Conservation (phyloP, 64 coral and sea anemone species). For the Cladopsammia gracilis region DNA sequence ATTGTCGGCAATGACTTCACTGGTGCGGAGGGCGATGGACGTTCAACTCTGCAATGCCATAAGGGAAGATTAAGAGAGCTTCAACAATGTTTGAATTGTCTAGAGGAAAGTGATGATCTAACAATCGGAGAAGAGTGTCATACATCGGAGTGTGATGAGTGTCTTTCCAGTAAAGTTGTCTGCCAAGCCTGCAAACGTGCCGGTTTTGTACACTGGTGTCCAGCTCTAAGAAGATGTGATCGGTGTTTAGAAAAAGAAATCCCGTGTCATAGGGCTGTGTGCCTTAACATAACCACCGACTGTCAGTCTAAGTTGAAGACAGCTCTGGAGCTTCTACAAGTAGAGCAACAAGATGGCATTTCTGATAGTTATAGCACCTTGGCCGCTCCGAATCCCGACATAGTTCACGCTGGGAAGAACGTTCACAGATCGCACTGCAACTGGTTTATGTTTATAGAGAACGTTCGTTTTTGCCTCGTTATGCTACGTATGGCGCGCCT, state of each 20-base stretch:
- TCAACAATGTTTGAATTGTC: conserved; percentile 27
- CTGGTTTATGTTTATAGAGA: conserved; percentile 54
- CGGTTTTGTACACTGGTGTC: conserved; percentile 23
- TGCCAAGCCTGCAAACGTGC: conserved; percentile 17
- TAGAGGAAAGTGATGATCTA: conserved; percentile 22
- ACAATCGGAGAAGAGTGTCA: neutral
- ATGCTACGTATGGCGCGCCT: conserved; percentile 29
- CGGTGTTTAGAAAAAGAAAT: conserved; percentile 15
- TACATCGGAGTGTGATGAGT: conserved; percentile 16
- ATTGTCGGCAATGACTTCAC: conserved; percentile 34
- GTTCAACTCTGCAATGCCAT: conserved; percentile 27
- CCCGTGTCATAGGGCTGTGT: conserved; percentile 1
- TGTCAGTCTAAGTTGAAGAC: conserved; percentile 30
- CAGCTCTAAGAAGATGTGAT: conserved; percentile 7
- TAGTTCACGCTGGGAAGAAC: conserved; percentile 46
- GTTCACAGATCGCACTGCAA: conserved; percentile 33
- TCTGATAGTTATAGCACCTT: neutral
- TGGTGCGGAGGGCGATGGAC: conserved; percentile 1
- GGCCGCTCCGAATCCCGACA: conserved; percentile 25
- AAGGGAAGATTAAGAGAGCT: neutral
- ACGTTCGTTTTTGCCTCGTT: conserved; percentile 12
- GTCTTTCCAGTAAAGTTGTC: conserved; percentile 29
- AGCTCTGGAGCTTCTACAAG: neutral
- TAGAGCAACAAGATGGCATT: neutral
- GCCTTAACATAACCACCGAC: conserved; percentile 46